phyloP scores from a whole-genome alignment of 2,113 vertebrate genomes.

The Dryoscopus gambensis region DNA sequence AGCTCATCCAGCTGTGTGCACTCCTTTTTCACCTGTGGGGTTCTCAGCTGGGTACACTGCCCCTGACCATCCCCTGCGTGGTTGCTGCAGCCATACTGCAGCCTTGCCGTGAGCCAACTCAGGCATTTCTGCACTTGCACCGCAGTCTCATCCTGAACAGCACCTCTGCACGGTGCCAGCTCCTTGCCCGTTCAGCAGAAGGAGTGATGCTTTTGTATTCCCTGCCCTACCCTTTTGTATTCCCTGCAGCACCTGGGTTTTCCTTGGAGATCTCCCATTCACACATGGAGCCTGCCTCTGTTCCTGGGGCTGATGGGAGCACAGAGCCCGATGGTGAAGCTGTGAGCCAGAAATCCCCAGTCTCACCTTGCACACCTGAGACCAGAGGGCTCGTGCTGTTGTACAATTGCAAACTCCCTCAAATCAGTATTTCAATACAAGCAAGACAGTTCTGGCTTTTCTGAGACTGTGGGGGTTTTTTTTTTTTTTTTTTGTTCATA shows the following conservation, averaged over 20 bases:
- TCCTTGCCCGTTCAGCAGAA: background rate
- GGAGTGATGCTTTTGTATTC: background rate
- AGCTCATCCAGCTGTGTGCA: background rate
- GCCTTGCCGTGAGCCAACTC: background rate
- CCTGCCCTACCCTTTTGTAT: background rate
- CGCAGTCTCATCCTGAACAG: rapidly evolving
- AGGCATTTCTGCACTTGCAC: background rate
- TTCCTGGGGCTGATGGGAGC: background rate
- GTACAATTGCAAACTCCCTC: background rate
- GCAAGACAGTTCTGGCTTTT: background rate
- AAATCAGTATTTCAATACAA: background rate
- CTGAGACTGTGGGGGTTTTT: background rate
- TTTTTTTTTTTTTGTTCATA: no score
- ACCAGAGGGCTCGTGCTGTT: rapidly evolving
- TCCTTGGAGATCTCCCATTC: background rate
- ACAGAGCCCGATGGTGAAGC: rapidly evolving
- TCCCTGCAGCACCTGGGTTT: background rate
- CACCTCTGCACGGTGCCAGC: rapidly evolving
- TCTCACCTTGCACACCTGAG: rapidly evolving
- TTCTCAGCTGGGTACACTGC: background rate
- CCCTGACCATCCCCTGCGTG: background rate
- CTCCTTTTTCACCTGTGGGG: background rate
- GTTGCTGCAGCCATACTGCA: background rate
- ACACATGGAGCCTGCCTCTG: background rate
- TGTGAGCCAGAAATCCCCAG: background rate